Percentiles rank a stretch among this genome's conserved stretches.
Conservation (phyloP, 35 echinoderm and acorn worm genomes). For the Ptychodera flava region DNA sequence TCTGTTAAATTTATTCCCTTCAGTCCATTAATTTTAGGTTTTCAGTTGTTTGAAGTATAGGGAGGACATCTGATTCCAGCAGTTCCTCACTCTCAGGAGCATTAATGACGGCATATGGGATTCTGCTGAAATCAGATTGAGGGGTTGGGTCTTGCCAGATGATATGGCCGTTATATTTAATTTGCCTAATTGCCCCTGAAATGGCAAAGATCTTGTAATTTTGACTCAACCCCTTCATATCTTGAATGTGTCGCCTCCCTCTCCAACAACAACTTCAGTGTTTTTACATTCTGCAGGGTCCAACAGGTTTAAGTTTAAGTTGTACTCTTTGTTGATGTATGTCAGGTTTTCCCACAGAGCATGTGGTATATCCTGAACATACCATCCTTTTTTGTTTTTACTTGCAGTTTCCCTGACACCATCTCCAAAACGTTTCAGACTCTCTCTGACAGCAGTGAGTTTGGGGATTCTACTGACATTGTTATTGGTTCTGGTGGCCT, state of each 20-base stretch:
- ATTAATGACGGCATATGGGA: neutral
- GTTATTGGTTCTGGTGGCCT: neutral
- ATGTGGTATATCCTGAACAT: neutral
- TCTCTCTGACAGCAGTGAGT: neutral
- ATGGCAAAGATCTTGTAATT: neutral
- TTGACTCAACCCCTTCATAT: neutral
- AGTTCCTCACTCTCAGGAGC: neutral
- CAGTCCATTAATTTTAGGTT: neutral
- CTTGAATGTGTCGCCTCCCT: neutral
- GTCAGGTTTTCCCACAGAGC: neutral
- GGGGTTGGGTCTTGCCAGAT: neutral
- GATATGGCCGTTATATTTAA: neutral
- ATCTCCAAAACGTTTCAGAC: neutral
- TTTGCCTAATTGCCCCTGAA: neutral
- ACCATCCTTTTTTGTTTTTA: neutral
- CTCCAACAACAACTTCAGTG: neutral
- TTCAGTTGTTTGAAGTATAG: neutral
- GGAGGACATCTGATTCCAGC: neutral
- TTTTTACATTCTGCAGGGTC: neutral
- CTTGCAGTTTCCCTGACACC: neutral
- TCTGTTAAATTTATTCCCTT: neutral
- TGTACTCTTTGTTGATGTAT: neutral
- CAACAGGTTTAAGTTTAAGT: neutral
- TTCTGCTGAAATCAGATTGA: neutral
- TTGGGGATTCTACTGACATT: neutral